phyloP scores from a whole-genome alignment of 2,113 vertebrate genomes.

The Opisthocomus hoazin region DNA sequence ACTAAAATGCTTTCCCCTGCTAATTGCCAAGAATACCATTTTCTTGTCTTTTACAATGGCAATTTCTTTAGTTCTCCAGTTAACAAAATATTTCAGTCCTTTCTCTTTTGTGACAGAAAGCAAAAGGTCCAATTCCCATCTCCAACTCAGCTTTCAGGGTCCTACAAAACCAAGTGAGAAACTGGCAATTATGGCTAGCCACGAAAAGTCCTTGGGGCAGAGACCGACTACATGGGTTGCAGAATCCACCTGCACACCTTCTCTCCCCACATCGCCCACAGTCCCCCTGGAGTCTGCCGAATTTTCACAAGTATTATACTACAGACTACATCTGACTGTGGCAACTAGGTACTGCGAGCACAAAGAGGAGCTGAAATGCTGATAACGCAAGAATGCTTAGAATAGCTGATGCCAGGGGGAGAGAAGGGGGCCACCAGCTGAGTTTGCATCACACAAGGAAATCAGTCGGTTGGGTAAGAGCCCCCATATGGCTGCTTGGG shows the following conservation, averaged over 20 bases:
- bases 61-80: not conserved
- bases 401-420: conserved; percentile 15
- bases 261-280: not conserved
- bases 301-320: not conserved
- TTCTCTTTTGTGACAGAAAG: not conserved
- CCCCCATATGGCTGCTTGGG: not conserved
- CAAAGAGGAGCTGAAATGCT: conserved; percentile 14
- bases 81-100: not conserved
- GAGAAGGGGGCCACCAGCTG: conserved; percentile 5
- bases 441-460: not conserved
- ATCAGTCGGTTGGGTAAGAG: not conserved
- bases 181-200: not conserved
- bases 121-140: not conserved
- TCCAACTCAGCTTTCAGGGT: not conserved
- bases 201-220: not conserved
- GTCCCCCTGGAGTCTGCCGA: not conserved
- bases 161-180: not conserved
- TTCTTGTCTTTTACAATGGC: not conserved
- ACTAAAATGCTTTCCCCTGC: not conserved
- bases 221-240: not conserved
- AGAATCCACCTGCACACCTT: not conserved
- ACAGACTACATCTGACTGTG: not conserved
- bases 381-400: not conserved
- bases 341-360: not conserved
- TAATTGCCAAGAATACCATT: not conserved